Percentiles rank a stretch among this genome's conserved stretches.
These are phyloP conservation scores for Hippasteria phrygiana DNA, from an alignment of 53 echinoderm and acorn worm species.

Conservation along the genomic window DNA sequence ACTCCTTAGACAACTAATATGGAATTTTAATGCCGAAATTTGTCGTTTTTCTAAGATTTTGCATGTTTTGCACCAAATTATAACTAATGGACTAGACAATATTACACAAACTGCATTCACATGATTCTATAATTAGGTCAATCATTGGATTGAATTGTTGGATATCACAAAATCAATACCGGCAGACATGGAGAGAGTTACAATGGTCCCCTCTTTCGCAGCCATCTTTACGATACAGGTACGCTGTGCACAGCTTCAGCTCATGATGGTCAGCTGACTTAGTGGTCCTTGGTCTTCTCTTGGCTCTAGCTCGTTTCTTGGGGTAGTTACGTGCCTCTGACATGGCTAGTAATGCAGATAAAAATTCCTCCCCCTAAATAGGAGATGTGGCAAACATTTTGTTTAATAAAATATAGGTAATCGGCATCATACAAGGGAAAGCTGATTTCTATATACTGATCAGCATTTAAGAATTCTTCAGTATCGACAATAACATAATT, in stretches of 20 bases:
- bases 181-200: slow-evolving; percentile 44
- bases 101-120: neutral
- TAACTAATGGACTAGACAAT: neutral
- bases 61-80: no score
- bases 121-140: neutral
- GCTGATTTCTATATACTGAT: no score
- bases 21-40: no score
- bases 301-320: neutral
- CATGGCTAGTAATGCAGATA: neutral
- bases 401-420: no score
- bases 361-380: neutral
- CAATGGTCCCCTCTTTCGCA: slow-evolving; percentile 17
- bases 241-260: slow-evolving; percentile 18
- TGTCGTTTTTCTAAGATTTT: no score
- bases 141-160: neutral
- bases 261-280: neutral
- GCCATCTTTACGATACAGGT: slow-evolving; percentile 45
- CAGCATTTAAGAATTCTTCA: no score
- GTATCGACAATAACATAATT: no score
- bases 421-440: no score
- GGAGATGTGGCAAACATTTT: no score
- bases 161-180: neutral
- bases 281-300: neutral
- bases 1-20: no score
- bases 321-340: neutral